phyloP scores from a whole-genome alignment of 2,113 vertebrate genomes.

The Puffinus mauretanicus region DNA sequence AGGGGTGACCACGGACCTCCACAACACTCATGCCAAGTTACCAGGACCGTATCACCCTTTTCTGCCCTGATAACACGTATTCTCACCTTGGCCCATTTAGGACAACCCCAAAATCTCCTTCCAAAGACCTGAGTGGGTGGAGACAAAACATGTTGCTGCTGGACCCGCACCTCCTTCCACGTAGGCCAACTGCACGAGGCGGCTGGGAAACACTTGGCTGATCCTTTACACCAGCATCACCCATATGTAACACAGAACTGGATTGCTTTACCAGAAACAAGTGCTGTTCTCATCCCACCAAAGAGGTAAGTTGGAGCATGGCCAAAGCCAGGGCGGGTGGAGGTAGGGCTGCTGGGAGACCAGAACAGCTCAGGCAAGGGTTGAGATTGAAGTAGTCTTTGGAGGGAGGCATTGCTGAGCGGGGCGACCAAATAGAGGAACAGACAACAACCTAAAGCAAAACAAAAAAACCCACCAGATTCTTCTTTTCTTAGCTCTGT shows the following conservation, averaged over 20 bases:
- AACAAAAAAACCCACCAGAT: background rate
- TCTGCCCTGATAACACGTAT: background rate
- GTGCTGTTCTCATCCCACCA: background rate
- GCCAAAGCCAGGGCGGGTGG: accelerated
- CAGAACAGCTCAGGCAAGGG: background rate
- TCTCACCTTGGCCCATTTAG: background rate
- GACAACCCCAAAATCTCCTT: background rate
- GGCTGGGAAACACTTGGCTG: background rate
- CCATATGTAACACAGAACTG: background rate
- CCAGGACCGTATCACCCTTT: background rate
- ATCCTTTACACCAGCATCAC: background rate
- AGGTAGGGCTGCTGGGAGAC: background rate
- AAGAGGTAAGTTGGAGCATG: background rate
- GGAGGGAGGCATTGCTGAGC: background rate
- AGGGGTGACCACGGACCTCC: background rate
- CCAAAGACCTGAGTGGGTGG: background rate
- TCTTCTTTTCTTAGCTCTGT: background rate
- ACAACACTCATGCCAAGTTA: accelerated
- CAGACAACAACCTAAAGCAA: background rate
- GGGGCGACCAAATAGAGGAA: background rate
- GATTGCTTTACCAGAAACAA: background rate
- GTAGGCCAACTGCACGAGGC: background rate
- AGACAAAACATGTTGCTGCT: background rate
- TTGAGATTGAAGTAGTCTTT: background rate
- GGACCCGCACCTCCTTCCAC: background rate